Evolutionary conservation across 2,888 invertebrate species (phyloP).

Genomic region (Pherbina coryleti): DNA sequence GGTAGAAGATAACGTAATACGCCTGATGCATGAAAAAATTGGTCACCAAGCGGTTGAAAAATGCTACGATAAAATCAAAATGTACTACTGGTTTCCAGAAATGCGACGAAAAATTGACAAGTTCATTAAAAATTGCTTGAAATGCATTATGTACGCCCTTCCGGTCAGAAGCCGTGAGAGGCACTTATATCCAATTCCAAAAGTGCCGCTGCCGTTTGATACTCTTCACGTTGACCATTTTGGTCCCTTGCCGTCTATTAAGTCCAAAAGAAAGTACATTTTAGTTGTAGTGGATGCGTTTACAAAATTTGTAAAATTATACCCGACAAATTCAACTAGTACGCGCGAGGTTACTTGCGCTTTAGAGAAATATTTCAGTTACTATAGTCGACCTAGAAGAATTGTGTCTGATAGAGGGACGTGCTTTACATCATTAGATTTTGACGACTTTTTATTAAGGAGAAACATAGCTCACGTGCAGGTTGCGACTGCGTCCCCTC

Average conservation of each 20-base stretch:
- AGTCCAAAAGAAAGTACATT: constrained; percentile 22
- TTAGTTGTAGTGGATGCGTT: constrained; percentile 16
- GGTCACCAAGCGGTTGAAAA: constrained; percentile 36
- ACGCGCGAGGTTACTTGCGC: constrained; percentile 25
- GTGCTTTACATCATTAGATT: constrained; percentile 21
- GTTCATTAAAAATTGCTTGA: too few relatives aligned
- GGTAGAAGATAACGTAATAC: constrained; percentile 42
- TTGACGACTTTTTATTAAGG: not conserved
- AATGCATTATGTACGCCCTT: too few relatives aligned
- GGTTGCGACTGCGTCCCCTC: not conserved
- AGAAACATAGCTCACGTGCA: not conserved
- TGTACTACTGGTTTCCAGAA: too few relatives aligned
- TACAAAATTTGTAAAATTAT: constrained; percentile 17
- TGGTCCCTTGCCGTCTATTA: constrained; percentile 20
- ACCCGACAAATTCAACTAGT: constrained; percentile 25
- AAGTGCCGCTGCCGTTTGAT: too few relatives aligned
- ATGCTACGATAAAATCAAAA: constrained; percentile 31
- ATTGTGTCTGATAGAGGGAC: constrained; percentile 34
- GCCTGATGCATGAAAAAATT: constrained; percentile 40
- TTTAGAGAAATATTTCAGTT: constrained; percentile 41
- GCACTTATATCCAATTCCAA: too few relatives aligned
- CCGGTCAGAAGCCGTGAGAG: too few relatives aligned
- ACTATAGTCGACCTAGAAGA: constrained; percentile 40
- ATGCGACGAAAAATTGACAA: too few relatives aligned
- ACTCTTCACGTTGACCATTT: too few relatives aligned